Percentiles rank a stretch among this genome's conserved stretches.
phyloP scores from a whole-genome alignment of 1,140 invertebrate species.

The Adoxophyes honmai region DNA sequence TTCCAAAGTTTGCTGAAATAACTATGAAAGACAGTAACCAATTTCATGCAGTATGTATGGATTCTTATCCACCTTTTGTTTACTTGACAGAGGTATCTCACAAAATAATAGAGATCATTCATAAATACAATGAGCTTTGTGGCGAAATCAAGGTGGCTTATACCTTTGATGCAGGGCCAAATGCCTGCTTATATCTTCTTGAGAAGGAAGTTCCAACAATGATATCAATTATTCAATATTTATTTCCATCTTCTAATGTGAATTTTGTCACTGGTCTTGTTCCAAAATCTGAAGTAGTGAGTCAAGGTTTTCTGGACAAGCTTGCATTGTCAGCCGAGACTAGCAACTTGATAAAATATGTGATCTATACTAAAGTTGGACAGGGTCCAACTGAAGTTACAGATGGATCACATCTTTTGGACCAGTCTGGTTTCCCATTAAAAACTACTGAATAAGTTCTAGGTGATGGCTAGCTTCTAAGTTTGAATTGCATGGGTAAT shows the following conservation, averaged over 20 bases:
- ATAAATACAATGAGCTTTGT: conserved; percentile 86
- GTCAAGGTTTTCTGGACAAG: conserved; percentile 39
- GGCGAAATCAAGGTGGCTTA: conserved; percentile 88
- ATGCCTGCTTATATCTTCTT: conserved; percentile 93
- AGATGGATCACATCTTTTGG: conserved; percentile 78
- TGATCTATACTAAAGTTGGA: conserved; percentile 90
- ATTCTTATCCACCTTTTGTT: conserved; percentile 95
- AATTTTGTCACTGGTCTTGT: conserved; percentile 51
- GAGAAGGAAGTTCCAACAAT: conserved; percentile 86
- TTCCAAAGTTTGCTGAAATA: conserved; percentile 91
- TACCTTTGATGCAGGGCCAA: conserved; percentile 98
- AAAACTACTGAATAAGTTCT: conserved; percentile 16
- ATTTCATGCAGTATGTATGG: conserved; percentile 95
- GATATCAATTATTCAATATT: conserved; percentile 81
- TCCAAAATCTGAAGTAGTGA: conserved; percentile 26
- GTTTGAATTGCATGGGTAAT: not conserved
- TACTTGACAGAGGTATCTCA: conserved; percentile 95
- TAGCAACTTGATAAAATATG: conserved; percentile 84
- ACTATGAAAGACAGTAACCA: conserved; percentile 99
- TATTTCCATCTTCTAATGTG: conserved; percentile 82
- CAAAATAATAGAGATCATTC: conserved; percentile 87
- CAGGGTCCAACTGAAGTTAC: conserved; percentile 80
- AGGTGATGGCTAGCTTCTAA: not conserved
- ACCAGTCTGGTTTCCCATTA: conserved; percentile 70
- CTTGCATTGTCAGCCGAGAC: conserved; percentile 61